These are phyloP conservation scores for Miltochrista miniata DNA, from an alignment of 2,888 invertebrate genomes.

Conservation along the genomic window DNA sequence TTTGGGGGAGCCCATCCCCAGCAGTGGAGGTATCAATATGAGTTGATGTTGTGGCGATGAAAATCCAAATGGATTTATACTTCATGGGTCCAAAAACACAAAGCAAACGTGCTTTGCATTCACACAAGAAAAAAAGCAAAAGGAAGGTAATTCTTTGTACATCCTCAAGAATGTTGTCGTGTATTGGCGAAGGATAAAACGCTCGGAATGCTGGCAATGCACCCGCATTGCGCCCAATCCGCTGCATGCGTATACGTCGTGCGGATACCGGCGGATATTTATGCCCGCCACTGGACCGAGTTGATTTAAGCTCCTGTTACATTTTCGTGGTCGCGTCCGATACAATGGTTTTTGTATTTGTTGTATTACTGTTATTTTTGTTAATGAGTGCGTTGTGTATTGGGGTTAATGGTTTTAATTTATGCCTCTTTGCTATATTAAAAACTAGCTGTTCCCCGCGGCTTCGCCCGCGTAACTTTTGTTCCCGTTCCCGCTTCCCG, in stretches of 20 bases:
- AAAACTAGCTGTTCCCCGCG: too few relatives aligned
- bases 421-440: too few relatives aligned
- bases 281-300: slow-evolving; percentile 36
- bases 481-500: too few relatives aligned
- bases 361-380: slow-evolving; percentile 5
- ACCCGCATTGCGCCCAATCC: slow-evolving; percentile 49
- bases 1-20: too few relatives aligned
- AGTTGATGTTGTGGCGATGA: too few relatives aligned
- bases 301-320: slow-evolving; percentile 37
- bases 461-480: too few relatives aligned
- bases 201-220: slow-evolving; percentile 46
- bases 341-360: slow-evolving; percentile 2
- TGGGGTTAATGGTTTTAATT: not conserved
- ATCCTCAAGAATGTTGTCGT: slow-evolving; percentile 21
- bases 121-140: slow-evolving; percentile 15
- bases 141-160: slow-evolving; percentile 26
- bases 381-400: not conserved
- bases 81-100: not conserved
- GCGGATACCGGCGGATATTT: slow-evolving; percentile 35
- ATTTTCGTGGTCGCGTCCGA: slow-evolving; percentile 19
- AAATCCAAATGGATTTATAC: too few relatives aligned
- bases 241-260: slow-evolving; percentile 27
- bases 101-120: slow-evolving; percentile 2
- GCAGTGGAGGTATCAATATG: too few relatives aligned
- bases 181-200: slow-evolving; percentile 28